Evolutionary conservation across 2,888 invertebrate species (phyloP), one percentile per base, ranked within the genome.

Genomic region (Cheilosia grossa): DNA sequence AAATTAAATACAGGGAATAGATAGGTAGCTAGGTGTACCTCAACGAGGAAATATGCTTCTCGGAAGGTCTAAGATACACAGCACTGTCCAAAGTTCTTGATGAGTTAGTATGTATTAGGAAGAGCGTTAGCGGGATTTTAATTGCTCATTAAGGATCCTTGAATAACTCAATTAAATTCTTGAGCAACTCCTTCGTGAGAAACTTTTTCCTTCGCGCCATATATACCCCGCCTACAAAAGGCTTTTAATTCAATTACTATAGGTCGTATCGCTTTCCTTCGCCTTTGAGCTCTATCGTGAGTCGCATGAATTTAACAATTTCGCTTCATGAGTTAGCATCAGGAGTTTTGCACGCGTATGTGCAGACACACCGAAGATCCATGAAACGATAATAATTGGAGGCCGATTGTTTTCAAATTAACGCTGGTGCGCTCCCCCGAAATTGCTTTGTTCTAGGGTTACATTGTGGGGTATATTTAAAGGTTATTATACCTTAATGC

Each of bases 71-170:
- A 47, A 44, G 40, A 49, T 66, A 75, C 64, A 75, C 64, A 6
- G 9, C 47, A 17, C 44, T 40, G 53, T 59, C 66, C 53, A 53
- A 70, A 78, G 49, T 83, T 83, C 53, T 74, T 79, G 74, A 83
- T 83, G 69, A 74, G 74, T 79, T 79, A 79, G 69, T 64, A 53
- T 82, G 73, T 63, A 69, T 78, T 78, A 78, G 15, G 58, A 9
- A n/a, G 56, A 67, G 54, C 58, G 59, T 73, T 67, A 73, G 72
- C 59, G 59, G 24, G 72, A 54, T 53, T 83, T 69, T 79, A 83
- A 83, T 83, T 83, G 74, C 58, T 74, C 83, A 79, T 83, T 79
- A 83, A 19, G 79, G 59, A 69, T 79, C 49, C 78, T 67, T 63
- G 73, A 27, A 44, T 79, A 70, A 69, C 58, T 70, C 69, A 74